These are phyloP conservation scores for Phortica okadai DNA, from an alignment of 2,888 invertebrate species.

Conservation along the genomic window DNA sequence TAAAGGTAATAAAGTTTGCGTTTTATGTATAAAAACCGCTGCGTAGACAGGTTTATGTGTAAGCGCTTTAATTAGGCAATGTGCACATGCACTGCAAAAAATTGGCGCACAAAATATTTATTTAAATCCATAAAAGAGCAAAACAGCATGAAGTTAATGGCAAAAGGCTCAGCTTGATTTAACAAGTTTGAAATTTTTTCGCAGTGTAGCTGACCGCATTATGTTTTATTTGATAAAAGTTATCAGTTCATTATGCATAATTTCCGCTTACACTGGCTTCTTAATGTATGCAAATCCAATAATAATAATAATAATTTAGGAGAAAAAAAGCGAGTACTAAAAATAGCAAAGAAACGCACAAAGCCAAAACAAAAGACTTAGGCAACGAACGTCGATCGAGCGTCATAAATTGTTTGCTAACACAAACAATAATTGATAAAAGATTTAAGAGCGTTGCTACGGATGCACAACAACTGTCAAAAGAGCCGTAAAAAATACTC, in stretches of 20 bases:
- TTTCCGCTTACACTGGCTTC: conserved; percentile 22
- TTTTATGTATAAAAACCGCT: background rate
- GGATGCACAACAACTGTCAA: background rate
- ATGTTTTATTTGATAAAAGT: conserved; percentile 3
- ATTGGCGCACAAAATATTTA: background rate
- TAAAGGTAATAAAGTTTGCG: background rate
- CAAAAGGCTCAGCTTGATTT: too few species aligned
- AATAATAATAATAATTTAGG: conserved; percentile 38
- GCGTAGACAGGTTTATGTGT: background rate
- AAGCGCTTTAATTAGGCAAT: background rate
- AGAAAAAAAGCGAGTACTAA: background rate
- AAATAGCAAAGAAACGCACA: background rate
- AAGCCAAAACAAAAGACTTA: conserved; percentile 38
- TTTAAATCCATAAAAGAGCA: background rate
- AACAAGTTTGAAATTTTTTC: background rate
- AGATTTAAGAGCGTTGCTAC: conserved; percentile 9
- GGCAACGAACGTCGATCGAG: conserved; percentile 27
- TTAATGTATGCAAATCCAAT: conserved; percentile 54
- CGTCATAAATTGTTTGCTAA: conserved; percentile 1
- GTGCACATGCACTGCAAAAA: conserved; percentile 5
- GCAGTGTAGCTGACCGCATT: conserved; percentile 12
- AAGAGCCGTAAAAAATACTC: conserved; percentile 6
- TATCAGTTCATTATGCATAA: conserved; percentile 13
- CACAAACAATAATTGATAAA: conserved; percentile 9
- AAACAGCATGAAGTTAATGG: background rate